Evolutionary conservation across 2,888 invertebrate genomes (phyloP).

Genomic region (Melipona bicolor): DNA sequence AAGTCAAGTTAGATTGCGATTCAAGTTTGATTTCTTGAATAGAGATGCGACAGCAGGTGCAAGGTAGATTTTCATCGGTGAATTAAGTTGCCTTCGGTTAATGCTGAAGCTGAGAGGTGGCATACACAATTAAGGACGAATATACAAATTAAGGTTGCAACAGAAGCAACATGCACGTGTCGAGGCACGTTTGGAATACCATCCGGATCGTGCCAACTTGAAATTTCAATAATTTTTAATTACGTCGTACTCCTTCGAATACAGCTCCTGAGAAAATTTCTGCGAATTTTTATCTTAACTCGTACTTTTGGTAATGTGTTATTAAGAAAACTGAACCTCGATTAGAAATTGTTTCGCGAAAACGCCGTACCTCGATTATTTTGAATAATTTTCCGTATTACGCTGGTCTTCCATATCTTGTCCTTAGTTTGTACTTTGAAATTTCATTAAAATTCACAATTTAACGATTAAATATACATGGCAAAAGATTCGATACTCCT

Average conservation of each 20-base stretch:
- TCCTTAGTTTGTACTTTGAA: too few species aligned
- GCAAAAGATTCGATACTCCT: not conserved
- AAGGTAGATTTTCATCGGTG: not conserved
- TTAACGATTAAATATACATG: too few species aligned
- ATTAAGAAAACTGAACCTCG: too few species aligned
- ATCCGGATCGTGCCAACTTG: not conserved
- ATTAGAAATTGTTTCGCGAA: too few species aligned
- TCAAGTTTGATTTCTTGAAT: not conserved
- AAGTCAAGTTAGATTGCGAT: not conserved
- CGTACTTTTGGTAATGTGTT: too few species aligned
- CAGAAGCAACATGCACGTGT: not conserved
- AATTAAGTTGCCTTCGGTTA: not conserved
- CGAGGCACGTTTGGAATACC: not conserved
- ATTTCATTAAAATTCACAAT: too few species aligned
- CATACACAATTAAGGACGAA: not conserved
- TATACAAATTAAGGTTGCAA: not conserved
- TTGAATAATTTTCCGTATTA: too few species aligned
- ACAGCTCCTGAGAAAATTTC: too few species aligned
- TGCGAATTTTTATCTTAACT: too few species aligned
- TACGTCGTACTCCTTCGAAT: too few species aligned
- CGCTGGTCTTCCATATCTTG: too few species aligned
- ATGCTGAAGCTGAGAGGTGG: conserved; percentile 1
- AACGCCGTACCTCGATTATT: too few species aligned
- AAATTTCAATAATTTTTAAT: not conserved
- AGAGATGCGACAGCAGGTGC: not conserved